Conservation (phyloP, 2,888 invertebrate genomes). For the Dasysyrphus albostriatus region DNA sequence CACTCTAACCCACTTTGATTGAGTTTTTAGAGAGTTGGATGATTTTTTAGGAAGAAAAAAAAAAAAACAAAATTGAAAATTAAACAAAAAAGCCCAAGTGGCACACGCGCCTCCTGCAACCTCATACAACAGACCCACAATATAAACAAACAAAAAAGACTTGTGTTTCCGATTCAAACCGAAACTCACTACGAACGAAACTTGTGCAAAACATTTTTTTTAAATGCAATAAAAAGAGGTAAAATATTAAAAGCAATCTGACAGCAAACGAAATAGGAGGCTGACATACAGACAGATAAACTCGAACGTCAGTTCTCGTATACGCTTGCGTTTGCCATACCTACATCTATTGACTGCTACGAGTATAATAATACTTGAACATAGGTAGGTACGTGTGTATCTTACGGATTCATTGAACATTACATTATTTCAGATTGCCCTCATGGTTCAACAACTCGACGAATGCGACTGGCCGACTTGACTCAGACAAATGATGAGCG, state of each 20-base stretch:
- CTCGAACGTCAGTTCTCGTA: neutral
- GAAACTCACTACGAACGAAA: constrained; percentile 8
- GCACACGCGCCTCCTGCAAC: constrained; percentile 32
- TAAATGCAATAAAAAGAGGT: constrained; percentile 43
- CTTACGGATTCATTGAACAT: constrained; percentile 71
- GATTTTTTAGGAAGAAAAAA: neutral
- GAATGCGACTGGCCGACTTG: constrained; percentile 38
- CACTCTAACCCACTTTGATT: constrained; percentile 67
- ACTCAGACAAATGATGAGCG: constrained; percentile 7
- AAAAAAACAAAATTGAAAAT: too few species aligned
- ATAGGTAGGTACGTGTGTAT: constrained; percentile 16
- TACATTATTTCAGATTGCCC: constrained; percentile 71
- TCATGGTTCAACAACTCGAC: constrained; percentile 59
- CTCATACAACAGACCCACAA: constrained; percentile 6
- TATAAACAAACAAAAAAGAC: neutral
- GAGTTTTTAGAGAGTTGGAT: neutral
- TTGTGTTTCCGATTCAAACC: neutral
- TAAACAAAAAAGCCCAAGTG: neutral
- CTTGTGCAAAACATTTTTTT: constrained; percentile 16
- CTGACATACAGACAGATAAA: constrained; percentile 31
- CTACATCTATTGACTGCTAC: neutral
- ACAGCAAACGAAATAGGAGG: constrained; percentile 44
- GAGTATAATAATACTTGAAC: neutral
- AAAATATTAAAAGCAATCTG: constrained; percentile 51
- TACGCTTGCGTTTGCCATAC: neutral